phyloP scores from a whole-genome alignment of 53 echinoderm and acorn worm genomes.

The Echinarachnius parma region DNA sequence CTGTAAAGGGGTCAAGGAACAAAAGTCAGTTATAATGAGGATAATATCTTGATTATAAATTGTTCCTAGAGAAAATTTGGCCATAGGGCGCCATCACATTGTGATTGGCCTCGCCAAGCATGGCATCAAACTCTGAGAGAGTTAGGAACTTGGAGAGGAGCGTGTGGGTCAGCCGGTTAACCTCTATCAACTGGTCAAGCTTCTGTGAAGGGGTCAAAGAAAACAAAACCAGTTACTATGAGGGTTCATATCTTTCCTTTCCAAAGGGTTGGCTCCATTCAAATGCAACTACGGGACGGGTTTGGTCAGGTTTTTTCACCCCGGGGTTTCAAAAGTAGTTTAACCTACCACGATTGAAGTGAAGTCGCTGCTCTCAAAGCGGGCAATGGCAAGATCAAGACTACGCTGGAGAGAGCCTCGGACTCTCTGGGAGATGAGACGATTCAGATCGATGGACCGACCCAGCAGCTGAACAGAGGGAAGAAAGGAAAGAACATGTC shows the following conservation, averaged over 20 bases:
- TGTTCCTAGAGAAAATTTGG: too few species aligned
- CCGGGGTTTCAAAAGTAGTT: too few species aligned
- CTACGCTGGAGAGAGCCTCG: slow-evolving; percentile 91
- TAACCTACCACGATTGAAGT: slow-evolving; percentile 85
- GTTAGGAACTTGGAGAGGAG: slow-evolving; percentile 92
- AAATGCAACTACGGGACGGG: too few species aligned
- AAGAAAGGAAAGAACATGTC: background rate
- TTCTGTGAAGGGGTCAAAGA: too few species aligned
- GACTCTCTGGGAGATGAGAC: slow-evolving; percentile 89
- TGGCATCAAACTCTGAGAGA: slow-evolving; percentile 88
- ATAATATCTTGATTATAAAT: too few species aligned
- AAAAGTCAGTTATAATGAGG: too few species aligned
- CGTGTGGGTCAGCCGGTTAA: slow-evolving; percentile 89
- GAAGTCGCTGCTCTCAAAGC: slow-evolving; percentile 97
- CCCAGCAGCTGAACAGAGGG: slow-evolving; percentile 66
- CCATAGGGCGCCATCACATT: slow-evolving; percentile 99
- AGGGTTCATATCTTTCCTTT: too few species aligned
- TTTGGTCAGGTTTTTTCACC: too few species aligned
- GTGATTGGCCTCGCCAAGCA: slow-evolving; percentile 97
- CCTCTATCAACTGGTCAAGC: slow-evolving; percentile 83
- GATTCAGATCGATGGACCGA: slow-evolving; percentile 91
- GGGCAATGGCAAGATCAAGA: slow-evolving; percentile 86
- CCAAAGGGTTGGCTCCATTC: too few species aligned
- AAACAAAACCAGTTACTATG: too few species aligned
- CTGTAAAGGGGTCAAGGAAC: too few species aligned